Conservation (phyloP, 2,888 invertebrate species). For the Spodoptera littoralis region DNA sequence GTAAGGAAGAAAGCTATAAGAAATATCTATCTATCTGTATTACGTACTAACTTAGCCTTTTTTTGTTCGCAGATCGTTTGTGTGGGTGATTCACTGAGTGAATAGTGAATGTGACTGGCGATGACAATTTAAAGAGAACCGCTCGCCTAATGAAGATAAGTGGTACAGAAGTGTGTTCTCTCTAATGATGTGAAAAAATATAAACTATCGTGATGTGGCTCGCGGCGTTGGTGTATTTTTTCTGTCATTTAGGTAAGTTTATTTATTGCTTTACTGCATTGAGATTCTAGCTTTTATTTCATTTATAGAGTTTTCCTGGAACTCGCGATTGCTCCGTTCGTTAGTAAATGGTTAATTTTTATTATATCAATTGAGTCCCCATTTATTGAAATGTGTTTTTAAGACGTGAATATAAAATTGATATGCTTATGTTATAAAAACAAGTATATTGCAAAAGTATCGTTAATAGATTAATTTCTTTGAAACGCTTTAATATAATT, state of each 20-base stretch:
- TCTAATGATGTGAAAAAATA: conserved; percentile 82
- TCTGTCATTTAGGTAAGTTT: conserved; percentile 79
- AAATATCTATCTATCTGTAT: not conserved
- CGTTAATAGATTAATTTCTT: too few relatives aligned
- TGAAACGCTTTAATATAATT: too few relatives aligned
- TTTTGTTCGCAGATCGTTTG: conserved; percentile 53
- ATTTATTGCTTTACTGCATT: conserved; percentile 22
- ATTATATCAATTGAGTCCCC: too few relatives aligned
- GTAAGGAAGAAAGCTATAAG: not conserved
- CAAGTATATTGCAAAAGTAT: too few relatives aligned
- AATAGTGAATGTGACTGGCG: conserved; percentile 42
- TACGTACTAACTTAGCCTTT: conserved; percentile 26
- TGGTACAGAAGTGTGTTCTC: conserved; percentile 59
- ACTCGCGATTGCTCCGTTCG: too few relatives aligned
- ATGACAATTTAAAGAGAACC: conserved; percentile 52
- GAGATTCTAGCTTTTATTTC: conserved; percentile 11
- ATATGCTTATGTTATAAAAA: too few relatives aligned
- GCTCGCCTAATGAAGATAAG: conserved; percentile 58
- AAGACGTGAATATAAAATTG: too few relatives aligned
- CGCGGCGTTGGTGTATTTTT: conserved; percentile 77
- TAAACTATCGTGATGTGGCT: conserved; percentile 78
- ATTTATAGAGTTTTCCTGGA: too few relatives aligned
- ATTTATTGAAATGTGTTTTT: too few relatives aligned
- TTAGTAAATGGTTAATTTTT: too few relatives aligned
- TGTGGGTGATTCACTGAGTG: conserved; percentile 27